phyloP scores from a whole-genome alignment of 2,888 invertebrate genomes.

The Xestia ashworthii region DNA sequence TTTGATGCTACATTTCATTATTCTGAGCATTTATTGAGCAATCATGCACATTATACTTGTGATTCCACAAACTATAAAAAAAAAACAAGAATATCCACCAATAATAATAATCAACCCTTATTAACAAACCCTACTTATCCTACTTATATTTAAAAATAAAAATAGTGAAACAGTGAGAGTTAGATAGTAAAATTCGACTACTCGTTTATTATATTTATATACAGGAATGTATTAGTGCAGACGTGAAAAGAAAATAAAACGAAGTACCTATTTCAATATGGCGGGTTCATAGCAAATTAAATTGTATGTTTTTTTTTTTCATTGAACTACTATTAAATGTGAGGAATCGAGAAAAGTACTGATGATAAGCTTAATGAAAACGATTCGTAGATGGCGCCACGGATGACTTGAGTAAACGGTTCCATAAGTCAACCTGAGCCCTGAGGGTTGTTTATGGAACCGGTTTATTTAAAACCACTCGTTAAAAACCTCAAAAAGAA shows the following conservation, averaged over 20 bases:
- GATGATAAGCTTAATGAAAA: conserved; percentile 48
- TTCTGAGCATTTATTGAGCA: conserved; percentile 57
- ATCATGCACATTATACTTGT: conserved; percentile 53
- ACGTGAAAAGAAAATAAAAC: conserved; percentile 63
- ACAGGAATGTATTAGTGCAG: conserved; percentile 82
- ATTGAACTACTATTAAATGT: conserved; percentile 20
- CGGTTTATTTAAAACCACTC: conserved; percentile 28
- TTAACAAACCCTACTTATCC: conserved; percentile 74
- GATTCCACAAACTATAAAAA: conserved; percentile 54
- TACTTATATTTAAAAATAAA: conserved; percentile 77
- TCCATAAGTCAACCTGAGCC: conserved; percentile 62
- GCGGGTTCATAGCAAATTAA: conserved; percentile 30
- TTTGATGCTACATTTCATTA: conserved; percentile 55
- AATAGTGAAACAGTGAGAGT: conserved; percentile 86
- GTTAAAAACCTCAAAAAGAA: conserved; percentile 4
- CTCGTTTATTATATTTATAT: conserved; percentile 77
- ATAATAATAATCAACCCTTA: conserved; percentile 66
- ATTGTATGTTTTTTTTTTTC: background rate
- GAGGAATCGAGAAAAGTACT: conserved; percentile 43
- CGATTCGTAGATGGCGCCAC: conserved; percentile 64
- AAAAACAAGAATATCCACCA: conserved; percentile 29
- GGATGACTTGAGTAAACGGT: conserved; percentile 42
- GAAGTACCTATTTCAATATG: conserved; percentile 63
- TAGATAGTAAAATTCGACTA: conserved; percentile 83
- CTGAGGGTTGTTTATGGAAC: conserved; percentile 42